phyloP scores from a whole-genome alignment of 2,797 vertebrate species.

The Hippoglossus hippoglossus region DNA sequence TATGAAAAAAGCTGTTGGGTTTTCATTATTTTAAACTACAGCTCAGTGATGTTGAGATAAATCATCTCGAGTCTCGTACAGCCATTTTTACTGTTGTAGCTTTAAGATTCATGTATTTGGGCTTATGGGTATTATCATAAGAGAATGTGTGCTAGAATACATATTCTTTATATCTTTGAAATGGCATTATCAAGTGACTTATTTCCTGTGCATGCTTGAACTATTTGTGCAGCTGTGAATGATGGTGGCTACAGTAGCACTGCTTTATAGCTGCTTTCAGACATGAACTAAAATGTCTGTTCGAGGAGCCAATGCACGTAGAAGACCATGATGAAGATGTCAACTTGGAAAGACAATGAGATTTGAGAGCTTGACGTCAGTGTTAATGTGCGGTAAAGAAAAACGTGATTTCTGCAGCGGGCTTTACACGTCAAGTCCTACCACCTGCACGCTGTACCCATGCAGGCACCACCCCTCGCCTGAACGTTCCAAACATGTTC shows the following conservation, averaged over 20 bases:
- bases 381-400: no score
- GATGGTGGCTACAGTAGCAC: background rate
- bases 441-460: no score
- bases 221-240: conserved; percentile 3
- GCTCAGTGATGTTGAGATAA: background rate
- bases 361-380: no score
- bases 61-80: background rate
- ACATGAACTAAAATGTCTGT: no score
- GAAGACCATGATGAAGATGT: no score
- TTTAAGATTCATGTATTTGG: background rate
- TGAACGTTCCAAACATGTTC: no score
- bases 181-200: conserved; percentile 2
- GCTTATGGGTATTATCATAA: background rate
- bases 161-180: background rate
- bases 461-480: no score
- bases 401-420: no score
- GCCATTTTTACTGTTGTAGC: background rate
- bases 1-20: conserved; percentile 15
- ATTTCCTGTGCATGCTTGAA: background rate
- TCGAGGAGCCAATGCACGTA: no score
- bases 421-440: no score
- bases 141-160: background rate
- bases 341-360: no score
- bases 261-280: conserved; percentile 19
- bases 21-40: conserved; percentile 15